A percentile compares a stretch with the other conserved stretches of the same genome.
phyloP scores from a whole-genome alignment of 2,888 invertebrate genomes.

The Smittia sp. region DNA sequence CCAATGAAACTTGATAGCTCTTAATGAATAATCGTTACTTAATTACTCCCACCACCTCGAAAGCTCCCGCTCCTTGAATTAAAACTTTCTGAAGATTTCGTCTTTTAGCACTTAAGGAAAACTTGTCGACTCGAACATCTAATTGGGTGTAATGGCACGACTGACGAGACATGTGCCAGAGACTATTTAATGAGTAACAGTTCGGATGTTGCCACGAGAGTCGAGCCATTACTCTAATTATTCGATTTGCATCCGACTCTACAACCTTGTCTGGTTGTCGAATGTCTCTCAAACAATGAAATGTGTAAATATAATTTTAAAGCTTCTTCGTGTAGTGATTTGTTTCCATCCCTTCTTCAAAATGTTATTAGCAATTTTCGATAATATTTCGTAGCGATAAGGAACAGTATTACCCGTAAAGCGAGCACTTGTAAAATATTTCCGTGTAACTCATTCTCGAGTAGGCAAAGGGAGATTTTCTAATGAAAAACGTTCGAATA shows the following conservation, averaged over 20 bases:
- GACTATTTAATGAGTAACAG: too few relatives aligned
- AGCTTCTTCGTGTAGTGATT: conserved; percentile 10
- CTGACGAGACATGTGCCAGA: too few relatives aligned
- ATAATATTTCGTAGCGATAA: conserved; percentile 14
- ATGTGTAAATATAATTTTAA: conserved; percentile 24
- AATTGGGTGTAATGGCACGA: not conserved
- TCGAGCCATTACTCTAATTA: too few relatives aligned
- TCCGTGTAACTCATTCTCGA: not conserved
- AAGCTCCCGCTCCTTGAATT: not conserved
- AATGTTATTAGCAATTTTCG: not conserved
- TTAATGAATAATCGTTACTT: conserved; percentile 30
- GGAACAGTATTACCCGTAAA: conserved; percentile 23
- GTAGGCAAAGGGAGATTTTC: not conserved
- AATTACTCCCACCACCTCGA: conserved; percentile 20
- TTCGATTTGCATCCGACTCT: not conserved
- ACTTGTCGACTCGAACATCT: not conserved
- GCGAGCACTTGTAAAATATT: not conserved
- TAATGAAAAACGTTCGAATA: conserved; percentile 1
- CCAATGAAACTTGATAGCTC: conserved; percentile 28
- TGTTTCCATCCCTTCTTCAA: conserved; percentile 1
- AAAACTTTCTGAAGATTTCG: not conserved
- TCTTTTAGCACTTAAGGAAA: conserved; percentile 5
- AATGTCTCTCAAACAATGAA: not conserved
- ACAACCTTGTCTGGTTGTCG: not conserved
- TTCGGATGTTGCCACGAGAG: too few relatives aligned